A percentile compares a stretch with the other conserved stretches of the same genome.
These are phyloP conservation scores for Oxyscelio sp. DNA, from an alignment of 2,888 invertebrate species.

Conservation along the genomic window DNA sequence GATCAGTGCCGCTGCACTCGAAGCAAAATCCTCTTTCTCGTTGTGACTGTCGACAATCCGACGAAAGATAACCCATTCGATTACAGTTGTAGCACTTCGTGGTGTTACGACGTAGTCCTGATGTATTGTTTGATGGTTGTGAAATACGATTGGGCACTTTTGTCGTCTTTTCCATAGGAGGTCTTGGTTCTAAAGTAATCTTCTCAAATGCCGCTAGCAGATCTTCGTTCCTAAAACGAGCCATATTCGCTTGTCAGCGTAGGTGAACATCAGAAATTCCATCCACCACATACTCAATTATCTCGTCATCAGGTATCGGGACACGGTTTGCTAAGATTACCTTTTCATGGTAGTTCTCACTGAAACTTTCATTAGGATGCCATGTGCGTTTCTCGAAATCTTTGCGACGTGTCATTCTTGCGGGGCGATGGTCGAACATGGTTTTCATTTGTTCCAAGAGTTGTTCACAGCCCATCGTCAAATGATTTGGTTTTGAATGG, in stretches of 20 bases:
- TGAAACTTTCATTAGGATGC: conserved; percentile 63
- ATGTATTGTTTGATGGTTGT: neutral
- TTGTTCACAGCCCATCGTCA: conserved; percentile 35
- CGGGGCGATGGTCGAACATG: conserved; percentile 67
- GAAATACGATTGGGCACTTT: neutral
- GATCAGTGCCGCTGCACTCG: conserved; percentile 21
- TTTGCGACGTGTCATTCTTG: conserved; percentile 44
- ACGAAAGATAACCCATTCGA: neutral
- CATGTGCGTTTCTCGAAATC: conserved; percentile 71
- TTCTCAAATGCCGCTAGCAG: conserved; percentile 19
- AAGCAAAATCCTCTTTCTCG: conserved; percentile 36
- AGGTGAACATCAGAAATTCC: conserved; percentile 53
- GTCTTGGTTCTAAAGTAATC: neutral
- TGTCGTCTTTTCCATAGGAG: neutral
- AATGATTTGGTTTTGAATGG: conserved; percentile 68
- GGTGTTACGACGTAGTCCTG: neutral
- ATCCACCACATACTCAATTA: conserved; percentile 69
- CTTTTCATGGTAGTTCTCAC: conserved; percentile 67
- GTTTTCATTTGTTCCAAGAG: conserved; percentile 63
- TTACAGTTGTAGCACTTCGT: conserved; percentile 36
- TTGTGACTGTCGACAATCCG: conserved; percentile 1
- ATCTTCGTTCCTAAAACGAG: conserved; percentile 32
- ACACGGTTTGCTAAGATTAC: conserved; percentile 57
- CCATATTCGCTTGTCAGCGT: conserved; percentile 59
- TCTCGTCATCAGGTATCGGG: conserved; percentile 53